Base-by-base conservation (phyloP, 2,888 invertebrate species). In the Drosophila maculinotata region DNA sequence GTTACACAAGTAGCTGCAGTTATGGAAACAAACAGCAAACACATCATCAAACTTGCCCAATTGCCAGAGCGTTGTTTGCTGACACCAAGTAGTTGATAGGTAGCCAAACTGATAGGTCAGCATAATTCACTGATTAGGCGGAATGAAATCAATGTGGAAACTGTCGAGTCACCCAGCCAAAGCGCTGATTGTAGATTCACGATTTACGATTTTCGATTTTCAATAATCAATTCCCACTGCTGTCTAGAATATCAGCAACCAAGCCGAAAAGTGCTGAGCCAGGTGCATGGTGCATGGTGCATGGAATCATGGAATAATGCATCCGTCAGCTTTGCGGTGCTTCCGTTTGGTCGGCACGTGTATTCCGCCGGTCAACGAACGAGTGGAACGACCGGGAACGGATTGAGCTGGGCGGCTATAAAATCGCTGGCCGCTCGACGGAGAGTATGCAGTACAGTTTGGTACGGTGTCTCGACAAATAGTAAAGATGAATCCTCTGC, bases 401-500 rank as follows among this genome's bases (percentile, higher is more conserved):
- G 20, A 20, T 4, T 20, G 20, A 9, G 8, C 14, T 23, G 57
- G 33, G 12, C 20, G 20, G 39, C 69, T 83, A 83, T 83, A 87
- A 59, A 87, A 67, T n/a, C 23, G 54, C 10, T 10, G 23, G 3
- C 0, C 8, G 12, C 12, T 2, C 7, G 1, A 15, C n/a, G 1
- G 30, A 25, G 10, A 9, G 8, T 33, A 67, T 75, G 78, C 85
- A 88, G 84, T 89, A 68, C 72, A 76, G 54, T 53, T 72, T 76
- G 56, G 54, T 62, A 51, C 79, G 56, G 79, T 68, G 68, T 68
- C 69, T 69, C 44, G 39, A 49, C 28, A 51, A 31, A 3, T 30
- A 41, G 45, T 12, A 14, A 75, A 23, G 20, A 89, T 89, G 89
- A 88, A 88, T 76, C 68, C 81, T 35, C 57, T 90, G 57, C 69